phyloP scores from a whole-genome alignment of 2,888 invertebrate species.

The Drosophila anomalata region DNA sequence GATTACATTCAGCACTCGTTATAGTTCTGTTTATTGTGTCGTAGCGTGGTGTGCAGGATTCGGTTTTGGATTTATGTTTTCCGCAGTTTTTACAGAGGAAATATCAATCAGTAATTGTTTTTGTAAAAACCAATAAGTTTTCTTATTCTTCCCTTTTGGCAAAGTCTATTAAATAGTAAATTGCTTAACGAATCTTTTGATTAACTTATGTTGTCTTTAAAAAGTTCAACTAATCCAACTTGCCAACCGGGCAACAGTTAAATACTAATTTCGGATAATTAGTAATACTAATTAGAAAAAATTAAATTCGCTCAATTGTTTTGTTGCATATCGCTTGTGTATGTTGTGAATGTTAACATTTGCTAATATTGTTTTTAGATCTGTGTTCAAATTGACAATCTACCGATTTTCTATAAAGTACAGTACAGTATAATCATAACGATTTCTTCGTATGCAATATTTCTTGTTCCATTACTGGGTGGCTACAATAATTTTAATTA shows the following conservation, averaged over 20 bases:
- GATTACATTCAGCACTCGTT: not conserved
- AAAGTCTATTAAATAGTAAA: constrained; percentile 74
- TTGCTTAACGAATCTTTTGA: constrained; percentile 65
- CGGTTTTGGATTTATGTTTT: not conserved
- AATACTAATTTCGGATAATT: constrained; percentile 14
- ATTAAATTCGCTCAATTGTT: constrained; percentile 72
- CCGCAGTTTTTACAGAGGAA: constrained; percentile 6
- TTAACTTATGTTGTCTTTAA: constrained; percentile 47
- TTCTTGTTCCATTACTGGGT: constrained; percentile 19
- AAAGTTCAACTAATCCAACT: constrained; percentile 47
- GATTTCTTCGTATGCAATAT: constrained; percentile 11
- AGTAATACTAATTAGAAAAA: constrained; percentile 42
- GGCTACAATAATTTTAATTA: constrained; percentile 4
- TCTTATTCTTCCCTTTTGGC: constrained; percentile 28
- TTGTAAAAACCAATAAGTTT: constrained; percentile 46
- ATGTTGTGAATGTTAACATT: constrained; percentile 30
- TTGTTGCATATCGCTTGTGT: constrained; percentile 24
- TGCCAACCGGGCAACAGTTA: constrained; percentile 41
- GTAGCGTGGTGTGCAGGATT: constrained; percentile 2
- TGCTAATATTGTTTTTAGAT: constrained; percentile 24
- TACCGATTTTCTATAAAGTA: constrained; percentile 37
- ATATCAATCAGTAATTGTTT: constrained; percentile 38
- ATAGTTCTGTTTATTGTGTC: not conserved
- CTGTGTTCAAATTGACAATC: constrained; percentile 47
- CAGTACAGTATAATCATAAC: constrained; percentile 4